Percentiles rank a stretch among this genome's conserved stretches.
Evolutionary conservation across 2,797 vertebrate genomes (phyloP).

Genomic region (Chanos chanos): DNA sequence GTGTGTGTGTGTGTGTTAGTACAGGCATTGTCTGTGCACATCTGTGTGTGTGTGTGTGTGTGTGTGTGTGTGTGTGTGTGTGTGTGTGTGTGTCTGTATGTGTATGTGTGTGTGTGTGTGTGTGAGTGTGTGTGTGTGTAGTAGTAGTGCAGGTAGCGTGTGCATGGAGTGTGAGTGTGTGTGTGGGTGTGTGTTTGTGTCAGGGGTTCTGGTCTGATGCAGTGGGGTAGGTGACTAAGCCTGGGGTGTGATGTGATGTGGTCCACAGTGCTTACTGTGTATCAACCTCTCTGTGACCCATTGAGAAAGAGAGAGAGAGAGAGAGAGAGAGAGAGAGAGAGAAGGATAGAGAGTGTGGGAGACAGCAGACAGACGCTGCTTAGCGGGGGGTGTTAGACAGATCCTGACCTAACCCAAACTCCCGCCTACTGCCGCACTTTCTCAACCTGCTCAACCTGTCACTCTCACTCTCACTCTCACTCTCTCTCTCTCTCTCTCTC

Average conservation of each 20-base stretch:
- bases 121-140: neutral
- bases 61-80: neutral
- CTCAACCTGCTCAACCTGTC: neutral
- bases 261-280: slow-evolving; percentile 50
- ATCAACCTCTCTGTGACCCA: neutral
- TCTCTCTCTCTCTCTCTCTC: neutral
- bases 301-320: too few species aligned
- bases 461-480: neutral
- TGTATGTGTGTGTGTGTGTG: neutral
- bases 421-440: too few species aligned
- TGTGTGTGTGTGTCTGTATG: neutral
- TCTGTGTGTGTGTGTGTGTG: neutral
- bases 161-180: neutral
- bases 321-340: neutral
- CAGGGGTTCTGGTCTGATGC: too few species aligned
- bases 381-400: neutral
- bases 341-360: neutral
- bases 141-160: too few species aligned
- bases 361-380: neutral
- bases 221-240: neutral
- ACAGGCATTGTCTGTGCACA: neutral
- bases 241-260: slow-evolving; percentile 58
- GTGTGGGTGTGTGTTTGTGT: neutral
- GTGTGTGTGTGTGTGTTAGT: too few species aligned
- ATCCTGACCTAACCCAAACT: too few species aligned